Evolutionary conservation across 1,140 invertebrate genomes (phyloP), one percentile per base, ranked within the genome.

Genomic region (Drosophila sp.): DNA sequence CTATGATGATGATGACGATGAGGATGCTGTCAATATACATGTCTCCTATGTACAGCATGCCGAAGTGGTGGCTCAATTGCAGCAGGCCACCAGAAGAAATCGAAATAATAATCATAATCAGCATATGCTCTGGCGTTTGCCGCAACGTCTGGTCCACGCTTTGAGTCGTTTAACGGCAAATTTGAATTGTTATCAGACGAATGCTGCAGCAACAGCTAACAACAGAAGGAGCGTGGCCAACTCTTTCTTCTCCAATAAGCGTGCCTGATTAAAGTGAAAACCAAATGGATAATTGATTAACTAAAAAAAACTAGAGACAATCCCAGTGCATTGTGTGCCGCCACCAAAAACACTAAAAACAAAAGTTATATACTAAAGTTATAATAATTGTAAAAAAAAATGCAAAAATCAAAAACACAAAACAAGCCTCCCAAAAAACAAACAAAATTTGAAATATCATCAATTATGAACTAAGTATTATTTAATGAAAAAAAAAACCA

Each of bases 21-120:
- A 72, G 10, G 76, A 71, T 77, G 81, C 71, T 58, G 82, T 90
- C 6, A 76, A 82, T 17, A 75, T 90, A 29, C 80, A 82, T 25
- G 81, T 90, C 5, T 84, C 86, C 10, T 90, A 90, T 60, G 84
- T 91, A 17, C 89, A 91, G 54, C 89, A 91, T 35, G 73, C 80
- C 8, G 81, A 84, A 33, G 84, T 81, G 41, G 67, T 91, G 50
- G 79, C 84, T 3, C 87, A 87, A 61, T 40, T 87, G 7, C 80
- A 80, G 32, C 73, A 76, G 60, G 80, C 58, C 64, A 67, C 35
- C 63, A 58, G 4, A 54, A 63, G 27, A 29, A 63, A 56, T 50
- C 70, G 27, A 50, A 64, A 64, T 17, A 60, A 57, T 47, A 73
- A 70, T 7, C 66, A 71, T 44, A 69, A 78, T 32, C 70, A 50